phyloP scores from a whole-genome alignment of 2,113 vertebrate species.

The Hiodon alosoides region DNA sequence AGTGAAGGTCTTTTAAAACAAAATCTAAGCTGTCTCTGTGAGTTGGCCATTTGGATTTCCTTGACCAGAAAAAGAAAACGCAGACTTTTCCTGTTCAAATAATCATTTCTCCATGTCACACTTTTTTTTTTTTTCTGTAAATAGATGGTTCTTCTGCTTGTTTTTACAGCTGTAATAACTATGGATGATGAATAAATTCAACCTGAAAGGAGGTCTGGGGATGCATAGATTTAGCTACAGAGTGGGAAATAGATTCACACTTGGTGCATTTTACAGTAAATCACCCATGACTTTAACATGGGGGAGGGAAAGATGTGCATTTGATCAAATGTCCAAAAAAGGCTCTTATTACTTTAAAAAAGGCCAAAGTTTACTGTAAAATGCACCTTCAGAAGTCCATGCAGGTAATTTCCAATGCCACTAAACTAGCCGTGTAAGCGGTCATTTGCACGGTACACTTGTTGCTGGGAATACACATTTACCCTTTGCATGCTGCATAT shows the following conservation, averaged over 20 bases:
- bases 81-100: slow-evolving; percentile 28
- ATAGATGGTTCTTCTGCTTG: slow-evolving; percentile 56
- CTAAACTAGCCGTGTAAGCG: no score
- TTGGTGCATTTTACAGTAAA: slow-evolving; percentile 40
- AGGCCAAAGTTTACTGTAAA: no score
- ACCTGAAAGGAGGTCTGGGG: slow-evolving; percentile 71
- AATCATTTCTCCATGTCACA: slow-evolving; percentile 46
- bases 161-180: slow-evolving; percentile 53
- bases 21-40: slow-evolving; percentile 28
- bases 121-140: slow-evolving; percentile 45
- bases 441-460: no score
- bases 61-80: slow-evolving; percentile 27
- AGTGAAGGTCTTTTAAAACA: slow-evolving; percentile 11
- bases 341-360: slow-evolving; percentile 48
- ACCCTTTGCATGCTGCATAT: no score
- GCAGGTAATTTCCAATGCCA: no score
- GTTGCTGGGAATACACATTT: no score
- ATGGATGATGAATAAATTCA: slow-evolving; percentile 55
- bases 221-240: slow-evolving; percentile 67
- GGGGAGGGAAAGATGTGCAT: no score
- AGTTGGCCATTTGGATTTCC: slow-evolving; percentile 22
- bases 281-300: slow-evolving; percentile 19
- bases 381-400: no score
- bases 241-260: slow-evolving; percentile 81
- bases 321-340: no score